Percentiles rank a stretch among this genome's conserved stretches.
These are phyloP conservation scores for Callithrix jacchus DNA, from an alignment of 2,113 vertebrate species.

Conservation along the genomic window DNA sequence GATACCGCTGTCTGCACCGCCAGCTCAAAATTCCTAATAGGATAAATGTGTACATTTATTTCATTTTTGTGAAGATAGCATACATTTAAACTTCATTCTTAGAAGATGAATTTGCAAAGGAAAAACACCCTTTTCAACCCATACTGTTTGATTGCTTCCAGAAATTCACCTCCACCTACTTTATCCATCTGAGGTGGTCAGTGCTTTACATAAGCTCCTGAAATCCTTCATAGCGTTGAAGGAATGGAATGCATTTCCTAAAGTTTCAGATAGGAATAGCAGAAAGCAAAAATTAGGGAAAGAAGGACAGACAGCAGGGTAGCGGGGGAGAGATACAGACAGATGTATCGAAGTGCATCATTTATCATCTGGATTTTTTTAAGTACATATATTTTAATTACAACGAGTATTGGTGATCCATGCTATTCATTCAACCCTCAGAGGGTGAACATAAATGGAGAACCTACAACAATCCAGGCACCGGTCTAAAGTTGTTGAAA, in stretches of 20 bases:
- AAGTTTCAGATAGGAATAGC: not conserved
- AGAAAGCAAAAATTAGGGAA: not conserved
- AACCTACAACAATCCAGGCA: not conserved
- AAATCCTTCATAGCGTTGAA: no score
- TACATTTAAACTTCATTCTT: not conserved
- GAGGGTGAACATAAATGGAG: not conserved
- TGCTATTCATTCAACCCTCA: not conserved
- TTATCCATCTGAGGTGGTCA: accelerated
- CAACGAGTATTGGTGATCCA: not conserved
- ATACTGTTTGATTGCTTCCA: accelerated
- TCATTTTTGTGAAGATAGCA: not conserved
- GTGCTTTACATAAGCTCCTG: accelerated
- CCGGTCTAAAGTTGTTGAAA: no score
- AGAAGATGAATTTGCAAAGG: not conserved
- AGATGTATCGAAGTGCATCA: not conserved
- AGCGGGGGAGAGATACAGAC: not conserved
- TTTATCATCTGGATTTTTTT: not conserved
- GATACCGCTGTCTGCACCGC: not conserved
- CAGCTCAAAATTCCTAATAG: not conserved
- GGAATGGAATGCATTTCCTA: no score
- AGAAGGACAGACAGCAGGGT: not conserved
- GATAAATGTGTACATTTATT: not conserved
- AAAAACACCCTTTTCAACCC: not conserved
- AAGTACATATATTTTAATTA: not conserved
- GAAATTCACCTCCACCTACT: not conserved